A percentile compares a stretch with the other conserved stretches of the same genome.
phyloP scores from a whole-genome alignment of 2,888 invertebrate species.

The Caenorhabditis wallacei region DNA sequence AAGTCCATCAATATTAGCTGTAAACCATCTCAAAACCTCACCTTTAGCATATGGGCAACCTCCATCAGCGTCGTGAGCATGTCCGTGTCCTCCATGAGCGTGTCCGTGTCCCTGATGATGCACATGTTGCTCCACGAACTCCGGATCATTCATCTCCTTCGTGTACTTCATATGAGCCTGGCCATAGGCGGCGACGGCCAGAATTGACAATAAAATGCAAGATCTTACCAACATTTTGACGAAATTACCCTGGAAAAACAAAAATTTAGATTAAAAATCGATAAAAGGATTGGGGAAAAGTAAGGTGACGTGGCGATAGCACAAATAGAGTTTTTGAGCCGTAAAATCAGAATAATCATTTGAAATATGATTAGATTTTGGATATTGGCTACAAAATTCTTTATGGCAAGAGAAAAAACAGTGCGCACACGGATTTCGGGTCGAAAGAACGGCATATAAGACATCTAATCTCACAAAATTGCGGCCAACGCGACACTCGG shows the following conservation, averaged over 20 bases:
- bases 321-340: not conserved
- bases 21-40: not conserved
- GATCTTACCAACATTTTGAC: conserved; percentile 52
- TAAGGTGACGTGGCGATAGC: conserved; percentile 36
- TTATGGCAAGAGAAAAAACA: too few species aligned
- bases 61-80: conserved; percentile 64
- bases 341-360: not conserved
- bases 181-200: conserved; percentile 35
- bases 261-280: conserved; percentile 5
- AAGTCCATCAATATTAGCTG: not conserved
- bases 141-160: conserved; percentile 79
- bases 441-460: not conserved
- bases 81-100: conserved; percentile 66
- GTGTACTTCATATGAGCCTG: conserved; percentile 80
- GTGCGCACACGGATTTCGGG: not conserved
- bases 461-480: conserved; percentile 2
- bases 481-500: conserved; percentile 57
- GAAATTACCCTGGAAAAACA: conserved; percentile 45
- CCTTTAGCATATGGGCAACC: conserved; percentile 65
- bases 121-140: conserved; percentile 46
- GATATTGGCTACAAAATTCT: too few species aligned
- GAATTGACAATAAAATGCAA: conserved; percentile 30
- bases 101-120: conserved; percentile 69
- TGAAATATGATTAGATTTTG: too few species aligned
- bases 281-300: conserved; percentile 8